Evolutionary conservation across 2,113 vertebrate species (phyloP), one percentile per base, ranked within the genome.

Genomic region (Coptodon bakossiorum): DNA sequence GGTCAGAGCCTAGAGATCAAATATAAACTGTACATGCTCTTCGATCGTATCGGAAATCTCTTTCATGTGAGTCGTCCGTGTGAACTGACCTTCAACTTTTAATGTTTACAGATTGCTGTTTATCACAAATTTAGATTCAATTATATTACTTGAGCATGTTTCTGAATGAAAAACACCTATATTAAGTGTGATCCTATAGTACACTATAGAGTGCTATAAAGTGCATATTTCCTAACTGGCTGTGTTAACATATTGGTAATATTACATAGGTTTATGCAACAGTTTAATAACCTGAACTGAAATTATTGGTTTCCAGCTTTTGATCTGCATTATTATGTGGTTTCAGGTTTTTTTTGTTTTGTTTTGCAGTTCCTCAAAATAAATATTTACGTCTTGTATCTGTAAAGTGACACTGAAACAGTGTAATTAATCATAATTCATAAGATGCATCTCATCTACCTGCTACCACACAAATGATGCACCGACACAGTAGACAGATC

Each of bases 1-100:
- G 87, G 90, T 91, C 90, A 88, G 82, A 91, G 80, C 29, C 59
- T 36, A 81, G 50, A 82, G 61, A 56, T 31, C 56, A 82, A 81
- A 85, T 86, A 71, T 80, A 88, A 87, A 91, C 57, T 56, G 9
- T 11, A 61, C n/a, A 50, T 68, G 54, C 52, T 84, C 50, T 56
- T 27, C 1, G 2, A 61, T 76, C 12, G 54, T 22, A 66, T 73
- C 19, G 81, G 52, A 27, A 87, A 90, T 86, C 36, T 45, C 36
- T 54, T 85, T 24, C 29, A 48, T 2, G 7, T 85, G 38, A 88
- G 80, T 34, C 40, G 16, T 50, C 52, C 17, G 4, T 59, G 19
- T 48, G 29, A 78, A 43, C 40, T 87, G 52, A 89, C 45, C 59
- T 78, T 53, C 29, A 84, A 66, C 6, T 59, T 66, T 34, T 50